These are phyloP conservation scores for Eonycteris spelaea DNA, from an alignment of 2,113 vertebrate species.

Conservation along the genomic window DNA sequence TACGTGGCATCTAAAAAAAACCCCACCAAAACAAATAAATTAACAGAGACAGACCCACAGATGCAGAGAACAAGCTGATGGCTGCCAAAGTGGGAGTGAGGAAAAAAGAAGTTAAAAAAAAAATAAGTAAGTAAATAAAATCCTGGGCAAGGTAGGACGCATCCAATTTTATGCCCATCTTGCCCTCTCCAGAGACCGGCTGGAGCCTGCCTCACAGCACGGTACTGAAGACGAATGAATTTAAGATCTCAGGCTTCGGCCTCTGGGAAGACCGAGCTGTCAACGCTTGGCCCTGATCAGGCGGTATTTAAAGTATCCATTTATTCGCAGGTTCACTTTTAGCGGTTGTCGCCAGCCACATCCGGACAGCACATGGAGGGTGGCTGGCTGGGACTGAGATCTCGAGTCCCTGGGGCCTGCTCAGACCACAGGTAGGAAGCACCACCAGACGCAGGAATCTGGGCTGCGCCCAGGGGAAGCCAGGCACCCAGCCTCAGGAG, in stretches of 20 bases:
- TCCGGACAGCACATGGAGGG: background rate
- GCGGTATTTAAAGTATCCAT: background rate
- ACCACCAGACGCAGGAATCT: accelerated
- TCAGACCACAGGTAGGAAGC: background rate
- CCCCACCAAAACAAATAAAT: too few relatives aligned
- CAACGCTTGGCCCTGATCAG: background rate
- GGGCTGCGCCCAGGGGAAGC: background rate
- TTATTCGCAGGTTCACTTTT: background rate
- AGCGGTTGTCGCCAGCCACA: background rate
- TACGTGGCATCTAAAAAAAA: too few relatives aligned
- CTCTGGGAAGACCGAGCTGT: background rate
- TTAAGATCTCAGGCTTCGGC: background rate
- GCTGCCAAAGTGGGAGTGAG: too few relatives aligned
- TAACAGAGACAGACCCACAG: too few relatives aligned
- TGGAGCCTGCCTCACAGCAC: background rate
- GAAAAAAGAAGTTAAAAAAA: too few relatives aligned
- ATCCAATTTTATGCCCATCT: too few relatives aligned
- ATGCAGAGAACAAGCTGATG: too few relatives aligned
- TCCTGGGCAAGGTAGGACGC: background rate
- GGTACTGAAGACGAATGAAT: background rate
- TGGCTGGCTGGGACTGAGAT: background rate
- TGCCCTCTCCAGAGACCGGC: too few relatives aligned
- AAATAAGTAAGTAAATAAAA: background rate
- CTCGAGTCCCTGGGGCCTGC: background rate
- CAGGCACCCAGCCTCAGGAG: background rate